A percentile compares a stretch with the other conserved stretches of the same genome.
phyloP scores from a whole-genome alignment of 37 sponge, comb jelly and placozoan species.

The Hormiphora californensis region DNA sequence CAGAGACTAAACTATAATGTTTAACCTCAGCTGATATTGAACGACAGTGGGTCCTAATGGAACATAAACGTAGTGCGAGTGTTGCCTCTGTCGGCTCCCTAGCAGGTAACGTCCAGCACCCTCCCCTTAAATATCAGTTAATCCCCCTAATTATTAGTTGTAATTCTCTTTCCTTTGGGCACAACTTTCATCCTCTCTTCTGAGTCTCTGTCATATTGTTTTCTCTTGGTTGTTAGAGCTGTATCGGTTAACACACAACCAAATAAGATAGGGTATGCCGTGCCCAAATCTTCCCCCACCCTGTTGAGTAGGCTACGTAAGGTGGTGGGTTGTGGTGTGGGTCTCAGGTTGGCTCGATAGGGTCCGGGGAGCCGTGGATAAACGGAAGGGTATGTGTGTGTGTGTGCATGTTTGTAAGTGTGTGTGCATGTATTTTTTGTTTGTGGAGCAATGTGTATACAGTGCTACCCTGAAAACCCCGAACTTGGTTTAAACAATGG shows the following conservation, averaged over 20 bases:
- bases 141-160: too few species aligned
- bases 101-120: background rate
- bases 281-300: background rate
- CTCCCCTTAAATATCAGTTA: background rate
- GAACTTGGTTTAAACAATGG: background rate
- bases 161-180: too few species aligned
- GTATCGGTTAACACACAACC: too few species aligned
- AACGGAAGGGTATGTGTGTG: too few species aligned
- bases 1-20: too few species aligned
- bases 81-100: background rate
- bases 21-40: background rate
- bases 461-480: background rate
- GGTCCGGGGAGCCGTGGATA: background rate
- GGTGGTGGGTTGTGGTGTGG: background rate
- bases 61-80: background rate
- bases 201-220: too few species aligned
- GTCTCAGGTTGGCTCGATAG: background rate
- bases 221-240: too few species aligned
- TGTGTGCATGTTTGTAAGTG: background rate
- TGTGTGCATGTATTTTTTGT: background rate
- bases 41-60: conserved; percentile 44
- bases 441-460: background rate
- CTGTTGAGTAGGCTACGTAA: background rate
- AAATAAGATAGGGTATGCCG: background rate
- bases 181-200: background rate